These are phyloP conservation scores for Drosophila formosana DNA, from an alignment of 2,888 invertebrate species.

Conservation along the genomic window DNA sequence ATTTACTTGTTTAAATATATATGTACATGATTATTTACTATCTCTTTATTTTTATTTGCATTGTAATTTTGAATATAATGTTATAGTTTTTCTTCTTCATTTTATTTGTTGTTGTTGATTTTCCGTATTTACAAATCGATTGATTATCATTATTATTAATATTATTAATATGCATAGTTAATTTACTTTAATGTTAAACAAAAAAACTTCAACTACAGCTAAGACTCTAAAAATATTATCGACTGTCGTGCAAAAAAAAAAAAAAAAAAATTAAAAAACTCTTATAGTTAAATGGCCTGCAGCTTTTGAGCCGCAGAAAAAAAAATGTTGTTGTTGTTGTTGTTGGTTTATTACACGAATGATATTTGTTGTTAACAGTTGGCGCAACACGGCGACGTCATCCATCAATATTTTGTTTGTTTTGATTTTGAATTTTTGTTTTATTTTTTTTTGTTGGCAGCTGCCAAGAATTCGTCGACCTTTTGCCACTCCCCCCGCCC, in stretches of 20 bases:
- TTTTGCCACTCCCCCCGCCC: not conserved
- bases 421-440: not conserved
- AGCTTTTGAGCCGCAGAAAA: slow-evolving; percentile 53
- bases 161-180: slow-evolving; percentile 15
- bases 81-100: slow-evolving; percentile 12
- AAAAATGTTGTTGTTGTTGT: slow-evolving; percentile 23
- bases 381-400: slow-evolving; percentile 14
- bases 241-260: slow-evolving; percentile 38
- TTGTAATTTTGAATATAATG: slow-evolving; percentile 40
- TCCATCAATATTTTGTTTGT: not conserved
- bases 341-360: slow-evolving; percentile 55
- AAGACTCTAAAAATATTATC: slow-evolving; percentile 66
- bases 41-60: slow-evolving; percentile 29
- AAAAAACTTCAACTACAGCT: slow-evolving; percentile 50
- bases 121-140: slow-evolving; percentile 55
- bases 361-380: slow-evolving; percentile 47
- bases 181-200: slow-evolving; percentile 36
- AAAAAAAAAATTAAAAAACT: slow-evolving; percentile 38
- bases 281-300: slow-evolving; percentile 43
- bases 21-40: slow-evolving; percentile 41
- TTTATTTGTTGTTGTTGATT: slow-evolving; percentile 22
- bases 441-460: not conserved
- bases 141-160: slow-evolving; percentile 17
- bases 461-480: slow-evolving; percentile 19
- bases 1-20: slow-evolving; percentile 25